A percentile compares a stretch with the other conserved stretches of the same genome.
These are phyloP conservation scores for Zalophus californianus DNA, from an alignment of 2,797 vertebrate species.

Conservation along the genomic window DNA sequence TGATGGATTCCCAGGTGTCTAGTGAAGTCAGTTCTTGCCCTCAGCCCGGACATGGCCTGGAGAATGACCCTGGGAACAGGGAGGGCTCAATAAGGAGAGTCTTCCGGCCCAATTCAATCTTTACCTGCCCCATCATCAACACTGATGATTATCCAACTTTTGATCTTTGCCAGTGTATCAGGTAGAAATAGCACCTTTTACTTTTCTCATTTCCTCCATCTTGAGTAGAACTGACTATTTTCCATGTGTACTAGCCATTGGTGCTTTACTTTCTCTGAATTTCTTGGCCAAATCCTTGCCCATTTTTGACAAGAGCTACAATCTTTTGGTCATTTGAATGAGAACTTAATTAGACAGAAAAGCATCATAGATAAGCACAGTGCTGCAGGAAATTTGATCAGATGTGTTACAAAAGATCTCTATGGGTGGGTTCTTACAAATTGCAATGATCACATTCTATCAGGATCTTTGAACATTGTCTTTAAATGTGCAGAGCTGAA, in stretches of 20 bases:
- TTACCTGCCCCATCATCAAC: neutral
- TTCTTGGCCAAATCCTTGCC: neutral
- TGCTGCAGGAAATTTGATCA: neutral
- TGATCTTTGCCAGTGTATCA: accelerated
- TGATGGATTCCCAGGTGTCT: neutral
- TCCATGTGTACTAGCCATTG: too few species aligned
- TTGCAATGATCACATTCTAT: neutral
- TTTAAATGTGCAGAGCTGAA: neutral
- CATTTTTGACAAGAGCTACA: neutral
- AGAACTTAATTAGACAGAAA: neutral
- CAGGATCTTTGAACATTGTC: neutral
- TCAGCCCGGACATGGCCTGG: accelerated
- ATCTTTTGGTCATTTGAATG: neutral
- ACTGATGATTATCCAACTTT: neutral
- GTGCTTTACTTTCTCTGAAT: neutral
- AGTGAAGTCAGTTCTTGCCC: accelerated
- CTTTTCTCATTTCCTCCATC: neutral
- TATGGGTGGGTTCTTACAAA: neutral
- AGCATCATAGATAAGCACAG: neutral
- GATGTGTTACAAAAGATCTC: neutral
- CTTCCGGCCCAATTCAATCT: accelerated
- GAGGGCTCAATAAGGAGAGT: accelerated
- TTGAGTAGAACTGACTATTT: neutral
- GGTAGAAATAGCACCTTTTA: neutral
- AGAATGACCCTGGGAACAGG: accelerated